Evolutionary conservation across 2,797 vertebrate species (phyloP).

Genomic region (Muscicapa comitata): DNA sequence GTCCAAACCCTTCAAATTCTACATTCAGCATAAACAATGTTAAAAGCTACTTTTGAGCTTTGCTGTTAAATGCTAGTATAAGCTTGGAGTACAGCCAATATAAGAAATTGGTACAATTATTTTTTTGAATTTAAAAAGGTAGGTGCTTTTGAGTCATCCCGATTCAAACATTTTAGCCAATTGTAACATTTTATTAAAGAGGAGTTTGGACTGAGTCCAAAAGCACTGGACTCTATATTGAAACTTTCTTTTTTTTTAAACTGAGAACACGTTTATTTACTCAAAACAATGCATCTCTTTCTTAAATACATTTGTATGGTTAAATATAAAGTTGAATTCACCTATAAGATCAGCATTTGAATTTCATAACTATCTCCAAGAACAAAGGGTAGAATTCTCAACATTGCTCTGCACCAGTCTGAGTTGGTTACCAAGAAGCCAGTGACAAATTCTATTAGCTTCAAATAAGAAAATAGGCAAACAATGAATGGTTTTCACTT

Average conservation of each 20-base stretch:
- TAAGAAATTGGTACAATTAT: neutral
- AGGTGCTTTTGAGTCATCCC: neutral
- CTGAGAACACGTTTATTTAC: neutral
- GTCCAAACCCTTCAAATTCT: neutral
- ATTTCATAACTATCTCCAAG: neutral
- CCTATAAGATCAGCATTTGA: neutral
- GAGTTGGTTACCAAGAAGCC: neutral
- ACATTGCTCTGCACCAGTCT: neutral
- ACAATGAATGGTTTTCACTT: neutral
- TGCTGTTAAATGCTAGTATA: neutral
- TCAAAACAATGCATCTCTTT: neutral
- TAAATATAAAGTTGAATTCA: neutral
- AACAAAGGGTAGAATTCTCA: neutral
- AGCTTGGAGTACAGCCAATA: neutral
- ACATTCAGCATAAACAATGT: neutral
- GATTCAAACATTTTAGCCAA: neutral
- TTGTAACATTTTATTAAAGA: neutral
- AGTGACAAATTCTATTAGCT: neutral
- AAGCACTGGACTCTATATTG: neutral
- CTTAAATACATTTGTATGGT: neutral
- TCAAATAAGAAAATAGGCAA: neutral
- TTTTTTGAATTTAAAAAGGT: neutral
- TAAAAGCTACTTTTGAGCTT: neutral
- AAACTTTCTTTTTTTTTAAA: neutral
- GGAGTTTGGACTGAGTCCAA: neutral